These are phyloP conservation scores for Oncorhynchus keta DNA, from an alignment of 2,113 vertebrate species.

Conservation along the genomic window DNA sequence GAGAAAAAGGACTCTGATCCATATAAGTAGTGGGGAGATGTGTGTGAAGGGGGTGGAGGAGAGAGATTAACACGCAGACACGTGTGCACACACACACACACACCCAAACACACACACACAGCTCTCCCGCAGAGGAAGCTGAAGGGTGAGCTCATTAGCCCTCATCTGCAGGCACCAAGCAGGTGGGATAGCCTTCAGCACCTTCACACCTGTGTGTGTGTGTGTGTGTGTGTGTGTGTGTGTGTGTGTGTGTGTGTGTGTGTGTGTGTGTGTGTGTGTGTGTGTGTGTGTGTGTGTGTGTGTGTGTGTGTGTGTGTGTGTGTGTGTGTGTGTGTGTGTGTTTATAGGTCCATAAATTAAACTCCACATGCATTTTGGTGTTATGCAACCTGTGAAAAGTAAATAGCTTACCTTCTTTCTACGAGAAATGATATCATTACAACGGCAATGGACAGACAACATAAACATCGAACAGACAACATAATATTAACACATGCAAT, in stretches of 20 bases:
- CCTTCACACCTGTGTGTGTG: conserved; percentile 21
- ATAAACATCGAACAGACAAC: background rate
- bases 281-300: conserved; percentile 1
- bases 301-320: background rate
- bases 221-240: conserved; percentile 15
- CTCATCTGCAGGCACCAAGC: conserved; percentile 42
- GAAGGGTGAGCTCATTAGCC: conserved; percentile 59
- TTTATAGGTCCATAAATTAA: background rate
- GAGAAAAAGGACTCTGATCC: conserved; percentile 16
- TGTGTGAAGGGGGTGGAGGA: background rate
- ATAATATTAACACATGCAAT: no score
- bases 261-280: conserved; percentile 7
- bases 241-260: conserved; percentile 3
- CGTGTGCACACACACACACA: conserved; percentile 1
- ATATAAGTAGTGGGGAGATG: background rate
- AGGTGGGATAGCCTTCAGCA: conserved; percentile 36
- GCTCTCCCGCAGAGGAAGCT: conserved; percentile 21
- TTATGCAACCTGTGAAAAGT: conserved; percentile 27
- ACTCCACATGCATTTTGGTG: background rate
- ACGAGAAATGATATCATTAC: background rate
- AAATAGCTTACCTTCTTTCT: conserved; percentile 33
- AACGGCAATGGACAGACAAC: conserved; percentile 9
- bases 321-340: background rate
- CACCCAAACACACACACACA: conserved; percentile 4
- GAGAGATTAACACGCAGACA: background rate